Evolutionary conservation across 2,113 vertebrate genomes (phyloP).

Genomic region (Hipposideros armiger): DNA sequence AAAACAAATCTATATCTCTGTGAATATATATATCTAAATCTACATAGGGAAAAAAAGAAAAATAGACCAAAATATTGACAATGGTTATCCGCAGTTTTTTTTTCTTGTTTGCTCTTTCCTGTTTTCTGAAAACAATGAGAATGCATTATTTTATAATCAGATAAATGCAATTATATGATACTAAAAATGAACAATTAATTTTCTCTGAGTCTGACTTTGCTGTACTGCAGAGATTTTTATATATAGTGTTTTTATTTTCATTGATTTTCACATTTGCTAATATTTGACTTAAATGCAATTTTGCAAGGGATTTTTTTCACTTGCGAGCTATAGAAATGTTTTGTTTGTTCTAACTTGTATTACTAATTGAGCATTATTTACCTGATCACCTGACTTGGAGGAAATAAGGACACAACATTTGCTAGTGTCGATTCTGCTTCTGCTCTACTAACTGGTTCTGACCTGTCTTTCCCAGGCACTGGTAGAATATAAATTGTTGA

Average conservation of each 20-base stretch:
- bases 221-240: constrained; percentile 26
- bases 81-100: neutral
- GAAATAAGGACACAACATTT: neutral
- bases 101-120: constrained; percentile 47
- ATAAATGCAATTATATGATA: constrained; percentile 50
- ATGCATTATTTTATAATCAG: constrained; percentile 59
- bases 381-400: neutral
- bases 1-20: constrained; percentile 37
- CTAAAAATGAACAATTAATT: constrained; percentile 71
- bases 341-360: constrained; percentile 38
- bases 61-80: neutral
- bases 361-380: constrained; percentile 8
- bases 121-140: constrained; percentile 51
- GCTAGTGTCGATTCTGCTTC: neutral
- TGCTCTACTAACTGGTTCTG: neutral
- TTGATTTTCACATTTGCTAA: constrained; percentile 65
- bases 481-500: neutral
- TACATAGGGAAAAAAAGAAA: neutral
- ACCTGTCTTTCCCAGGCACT: neutral
- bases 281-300: constrained; percentile 42
- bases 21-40: neutral
- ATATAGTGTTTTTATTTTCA: constrained; percentile 43
- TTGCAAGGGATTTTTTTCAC: neutral
- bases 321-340: constrained; percentile 24
- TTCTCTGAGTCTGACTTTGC: constrained; percentile 45